These are phyloP conservation scores for Sarcophaga variegata DNA, from an alignment of 2,888 invertebrate species.

Conservation along the genomic window DNA sequence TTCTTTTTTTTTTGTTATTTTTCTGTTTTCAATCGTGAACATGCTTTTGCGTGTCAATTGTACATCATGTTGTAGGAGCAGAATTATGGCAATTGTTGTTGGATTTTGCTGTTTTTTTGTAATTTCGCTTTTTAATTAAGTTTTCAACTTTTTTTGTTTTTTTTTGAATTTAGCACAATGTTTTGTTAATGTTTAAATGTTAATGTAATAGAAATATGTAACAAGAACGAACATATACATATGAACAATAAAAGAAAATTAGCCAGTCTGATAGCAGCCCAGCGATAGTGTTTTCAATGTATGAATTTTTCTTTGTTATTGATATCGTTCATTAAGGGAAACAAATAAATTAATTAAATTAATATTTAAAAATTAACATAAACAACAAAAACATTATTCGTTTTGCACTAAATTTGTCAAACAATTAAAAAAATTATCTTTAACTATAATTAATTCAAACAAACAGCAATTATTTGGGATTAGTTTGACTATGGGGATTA, in stretches of 20 bases:
- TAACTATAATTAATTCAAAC: constrained; percentile 43
- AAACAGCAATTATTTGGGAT: constrained; percentile 79
- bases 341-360: constrained; percentile 40
- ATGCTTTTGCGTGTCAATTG: constrained; percentile 72
- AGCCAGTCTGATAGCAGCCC: neutral
- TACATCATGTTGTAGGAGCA: constrained; percentile 67
- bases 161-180: constrained; percentile 50
- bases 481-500: constrained; percentile 81
- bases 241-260: constrained; percentile 37
- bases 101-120: constrained; percentile 66
- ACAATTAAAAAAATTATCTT: constrained; percentile 59
- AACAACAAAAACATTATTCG: constrained; percentile 62
- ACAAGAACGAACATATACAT: constrained; percentile 57
- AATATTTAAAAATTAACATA: constrained; percentile 67
- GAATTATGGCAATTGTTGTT: constrained; percentile 69
- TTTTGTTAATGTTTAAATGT: constrained; percentile 48
- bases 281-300: constrained; percentile 1
- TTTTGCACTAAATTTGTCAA: constrained; percentile 72
- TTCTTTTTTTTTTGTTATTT: constrained; percentile 43
- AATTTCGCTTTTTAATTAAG: constrained; percentile 42
- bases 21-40: constrained; percentile 51
- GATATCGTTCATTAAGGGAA: constrained; percentile 29
- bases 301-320: constrained; percentile 33
- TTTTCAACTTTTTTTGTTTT: constrained; percentile 23
- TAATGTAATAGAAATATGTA: constrained; percentile 45